A percentile compares a stretch with the other conserved stretches of the same genome.
phyloP scores from a whole-genome alignment of 2,113 vertebrate species.

The Salminus brasiliensis region DNA sequence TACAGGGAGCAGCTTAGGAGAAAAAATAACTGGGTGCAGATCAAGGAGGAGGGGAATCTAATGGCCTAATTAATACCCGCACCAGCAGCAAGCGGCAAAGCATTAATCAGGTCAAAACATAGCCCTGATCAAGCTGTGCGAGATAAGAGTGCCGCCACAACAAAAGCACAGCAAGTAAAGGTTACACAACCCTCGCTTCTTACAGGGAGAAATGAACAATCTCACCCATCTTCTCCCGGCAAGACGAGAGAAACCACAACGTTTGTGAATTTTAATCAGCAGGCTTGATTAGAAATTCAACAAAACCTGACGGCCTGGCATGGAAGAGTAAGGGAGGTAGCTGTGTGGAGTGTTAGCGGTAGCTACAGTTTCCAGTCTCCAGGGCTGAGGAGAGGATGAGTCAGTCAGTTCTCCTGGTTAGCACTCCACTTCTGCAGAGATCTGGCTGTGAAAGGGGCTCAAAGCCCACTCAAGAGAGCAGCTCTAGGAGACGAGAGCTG shows the following conservation, averaged over 20 bases:
- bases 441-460: conserved; percentile 16
- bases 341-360: conserved; percentile 10
- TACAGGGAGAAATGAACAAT: not conserved
- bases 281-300: not conserved
- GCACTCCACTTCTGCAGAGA: conserved; percentile 15
- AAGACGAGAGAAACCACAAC: no score
- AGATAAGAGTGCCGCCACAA: conserved; percentile 10
- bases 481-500: conserved; percentile 6
- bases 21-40: not conserved
- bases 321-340: not conserved
- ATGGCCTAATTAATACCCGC: conserved; percentile 30
- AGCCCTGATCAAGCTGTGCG: conserved; percentile 22
- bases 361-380: conserved; percentile 29
- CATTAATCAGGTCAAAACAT: conserved; percentile 42
- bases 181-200: not conserved
- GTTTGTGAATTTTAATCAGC: not conserved
- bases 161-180: not conserved
- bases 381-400: conserved; percentile 44
- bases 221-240: no score
- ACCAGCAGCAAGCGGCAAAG: conserved; percentile 31
- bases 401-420: conserved; percentile 34
- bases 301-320: conserved; percentile 9
- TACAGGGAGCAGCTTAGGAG: not conserved
- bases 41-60: conserved; percentile 8
- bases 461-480: conserved; percentile 7